Conservation (phyloP, 2,797 vertebrate species). For the Tragopan temminckii region DNA sequence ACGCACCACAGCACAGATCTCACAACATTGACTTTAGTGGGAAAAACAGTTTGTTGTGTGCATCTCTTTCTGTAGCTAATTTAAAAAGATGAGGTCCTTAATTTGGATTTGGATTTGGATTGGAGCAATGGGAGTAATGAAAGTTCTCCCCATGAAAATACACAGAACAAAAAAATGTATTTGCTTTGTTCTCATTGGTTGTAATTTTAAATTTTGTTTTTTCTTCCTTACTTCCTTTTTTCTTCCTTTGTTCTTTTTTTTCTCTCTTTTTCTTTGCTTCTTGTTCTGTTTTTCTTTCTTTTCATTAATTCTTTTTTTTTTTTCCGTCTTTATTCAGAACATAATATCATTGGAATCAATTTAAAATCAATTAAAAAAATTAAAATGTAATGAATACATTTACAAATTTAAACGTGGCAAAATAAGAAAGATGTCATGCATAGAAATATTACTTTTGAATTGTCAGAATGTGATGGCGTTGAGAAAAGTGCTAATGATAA, state of each 20-base stretch:
- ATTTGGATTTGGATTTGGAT: conserved; percentile 55
- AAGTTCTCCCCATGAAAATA: background rate
- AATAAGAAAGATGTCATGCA: background rate
- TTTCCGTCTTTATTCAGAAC: background rate
- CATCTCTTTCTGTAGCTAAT: conserved; percentile 36
- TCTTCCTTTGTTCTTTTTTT: background rate
- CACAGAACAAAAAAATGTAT: background rate
- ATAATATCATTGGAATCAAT: background rate
- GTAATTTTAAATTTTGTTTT: background rate
- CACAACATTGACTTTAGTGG: background rate
- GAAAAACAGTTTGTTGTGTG: background rate
- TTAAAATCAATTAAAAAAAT: too few relatives aligned
- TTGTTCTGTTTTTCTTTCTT: background rate
- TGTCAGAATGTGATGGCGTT: rapidly evolving
- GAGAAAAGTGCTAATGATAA: background rate
- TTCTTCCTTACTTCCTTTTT: background rate
- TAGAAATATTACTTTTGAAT: background rate
- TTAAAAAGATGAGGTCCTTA: conserved; percentile 27
- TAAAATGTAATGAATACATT: background rate
- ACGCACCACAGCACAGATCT: conserved; percentile 15
- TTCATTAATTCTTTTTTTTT: background rate
- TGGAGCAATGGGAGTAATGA: conserved; percentile 15
- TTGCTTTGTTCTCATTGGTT: conserved; percentile 4
- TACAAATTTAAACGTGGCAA: background rate
- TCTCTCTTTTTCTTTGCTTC: too few relatives aligned